These are phyloP conservation scores for Drosophila recens DNA, from an alignment of 2,888 invertebrate genomes.

Conservation along the genomic window DNA sequence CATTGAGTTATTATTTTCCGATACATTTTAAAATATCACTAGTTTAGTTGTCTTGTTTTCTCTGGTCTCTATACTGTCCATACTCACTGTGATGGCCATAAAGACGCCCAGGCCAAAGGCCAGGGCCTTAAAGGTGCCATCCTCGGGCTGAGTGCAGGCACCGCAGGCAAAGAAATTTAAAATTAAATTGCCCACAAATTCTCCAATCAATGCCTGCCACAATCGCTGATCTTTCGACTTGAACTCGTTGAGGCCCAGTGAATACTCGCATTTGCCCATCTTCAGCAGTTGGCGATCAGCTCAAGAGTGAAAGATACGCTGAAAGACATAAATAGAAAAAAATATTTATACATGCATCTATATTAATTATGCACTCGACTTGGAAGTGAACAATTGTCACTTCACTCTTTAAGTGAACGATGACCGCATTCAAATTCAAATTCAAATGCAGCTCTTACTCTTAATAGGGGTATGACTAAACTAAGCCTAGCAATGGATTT, in stretches of 20 bases:
- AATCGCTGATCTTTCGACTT: constrained; percentile 88
- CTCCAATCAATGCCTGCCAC: constrained; percentile 93
- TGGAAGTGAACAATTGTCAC: constrained; percentile 59
- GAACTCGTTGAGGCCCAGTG: constrained; percentile 90
- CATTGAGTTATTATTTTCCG: too few species aligned
- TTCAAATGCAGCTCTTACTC: constrained; percentile 40
- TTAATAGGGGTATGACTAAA: constrained; percentile 41
- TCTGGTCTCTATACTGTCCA: constrained; percentile 68
- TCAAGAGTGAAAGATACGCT: constrained; percentile 42
- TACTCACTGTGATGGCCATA: constrained; percentile 90
- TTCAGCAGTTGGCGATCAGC: constrained; percentile 34
- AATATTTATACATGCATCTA: neutral
- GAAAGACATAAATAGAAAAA: constrained; percentile 16
- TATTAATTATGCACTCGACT: constrained; percentile 47
- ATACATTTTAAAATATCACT: too few species aligned
- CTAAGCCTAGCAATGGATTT: constrained; percentile 9
- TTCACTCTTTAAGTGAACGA: constrained; percentile 34
- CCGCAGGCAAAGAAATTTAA: constrained; percentile 96
- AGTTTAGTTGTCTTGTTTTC: neutral
- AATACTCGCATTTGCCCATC: constrained; percentile 87
- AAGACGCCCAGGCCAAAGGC: constrained; percentile 95
- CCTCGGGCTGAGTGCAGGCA: constrained; percentile 87
- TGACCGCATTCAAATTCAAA: constrained; percentile 44
- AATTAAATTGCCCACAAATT: constrained; percentile 93
- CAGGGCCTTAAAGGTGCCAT: constrained; percentile 89